Base-by-base conservation (phyloP, 2,888 invertebrate species). In the Stramonita haemastoma region DNA sequence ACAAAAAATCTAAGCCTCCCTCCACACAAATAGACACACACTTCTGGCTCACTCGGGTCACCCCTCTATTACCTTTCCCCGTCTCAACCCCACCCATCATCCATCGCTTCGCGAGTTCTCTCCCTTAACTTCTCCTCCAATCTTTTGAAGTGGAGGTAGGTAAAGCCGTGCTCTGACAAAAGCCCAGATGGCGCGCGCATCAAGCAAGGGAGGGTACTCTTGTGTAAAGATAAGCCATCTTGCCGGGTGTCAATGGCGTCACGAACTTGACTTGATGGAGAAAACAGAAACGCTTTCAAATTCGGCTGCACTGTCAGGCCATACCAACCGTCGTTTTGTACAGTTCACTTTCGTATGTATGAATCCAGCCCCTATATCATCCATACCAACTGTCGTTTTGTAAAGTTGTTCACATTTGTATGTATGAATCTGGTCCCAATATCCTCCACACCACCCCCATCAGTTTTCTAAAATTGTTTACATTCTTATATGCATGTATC, bases 101-200 rank as follows among this genome's bases (percentile, higher is more conserved):
- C 32, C 29, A 26, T 77, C 73, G 73, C 73, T n/a, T 79, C 17
- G 34, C 34, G 17, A 73, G 22, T 79, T 79, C 79, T 34, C 79
- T 36, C 79, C 79, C 79, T 32, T 79, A 32, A 79, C 79, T 34
- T 15, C 32, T 79, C 79, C 17, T 17, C 34, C 79, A 34, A 1
- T 34, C 34, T 32, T 79, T 79, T 32, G 34, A 79, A 34, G 32
- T 79, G 79, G 79, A 79, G 79, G 34, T 34, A 79, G 79, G 79
- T 79, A 79, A 79, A 22, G 34, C 79, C 73, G 11, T 34, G 15
- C 79, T 5, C 79, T 79, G 79, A 79, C 79, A 79, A 79, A 79
- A 34, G 34, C 79, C 32, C 79, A 79, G 79, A 79, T 79, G 79
- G 79, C 79, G 79, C 79, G 79, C 79, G 79, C 79, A 79, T 79